A percentile compares a stretch with the other conserved stretches of the same genome.
Conservation (phyloP, 1,140 invertebrate species). For the Lysiphlebus fabarum region DNA sequence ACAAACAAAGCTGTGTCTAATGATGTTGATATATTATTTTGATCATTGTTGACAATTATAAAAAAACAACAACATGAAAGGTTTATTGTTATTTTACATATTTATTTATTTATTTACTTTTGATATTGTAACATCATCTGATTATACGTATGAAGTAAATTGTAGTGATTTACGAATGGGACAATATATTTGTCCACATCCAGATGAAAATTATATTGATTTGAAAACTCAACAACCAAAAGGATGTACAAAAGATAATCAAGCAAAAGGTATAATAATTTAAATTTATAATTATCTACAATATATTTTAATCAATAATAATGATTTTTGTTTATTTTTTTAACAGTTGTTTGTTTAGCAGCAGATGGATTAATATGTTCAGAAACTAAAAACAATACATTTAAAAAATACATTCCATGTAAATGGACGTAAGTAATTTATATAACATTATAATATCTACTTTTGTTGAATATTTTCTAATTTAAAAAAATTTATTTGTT, state of each 20-base stretch:
- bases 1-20: too few relatives aligned
- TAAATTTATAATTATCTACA: not conserved
- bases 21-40: too few relatives aligned
- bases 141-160: slow-evolving; percentile 51
- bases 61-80: too few relatives aligned
- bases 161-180: slow-evolving; percentile 74
- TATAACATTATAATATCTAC: not conserved
- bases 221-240: slow-evolving; percentile 82
- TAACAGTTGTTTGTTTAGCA: slow-evolving; percentile 77
- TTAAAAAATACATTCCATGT: slow-evolving; percentile 80
- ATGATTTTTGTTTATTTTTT: slow-evolving; percentile 9
- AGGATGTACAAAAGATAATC: slow-evolving; percentile 77
- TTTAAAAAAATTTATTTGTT: slow-evolving; percentile 7
- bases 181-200: slow-evolving; percentile 83
- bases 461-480: slow-evolving; percentile 1
- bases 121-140: not conserved
- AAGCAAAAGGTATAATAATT: slow-evolving; percentile 65
- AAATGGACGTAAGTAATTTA: slow-evolving; percentile 82
- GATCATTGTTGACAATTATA: too few relatives aligned
- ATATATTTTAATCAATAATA: slow-evolving; percentile 4
- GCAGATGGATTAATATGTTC: slow-evolving; percentile 79
- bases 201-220: slow-evolving; percentile 77
- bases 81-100: too few relatives aligned
- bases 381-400: slow-evolving; percentile 75
- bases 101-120: too few relatives aligned